A percentile compares a stretch with the other conserved stretches of the same genome.
These are phyloP conservation scores for Amphipyra tragopoginis DNA, from an alignment of 2,888 invertebrate genomes.

Conservation along the genomic window DNA sequence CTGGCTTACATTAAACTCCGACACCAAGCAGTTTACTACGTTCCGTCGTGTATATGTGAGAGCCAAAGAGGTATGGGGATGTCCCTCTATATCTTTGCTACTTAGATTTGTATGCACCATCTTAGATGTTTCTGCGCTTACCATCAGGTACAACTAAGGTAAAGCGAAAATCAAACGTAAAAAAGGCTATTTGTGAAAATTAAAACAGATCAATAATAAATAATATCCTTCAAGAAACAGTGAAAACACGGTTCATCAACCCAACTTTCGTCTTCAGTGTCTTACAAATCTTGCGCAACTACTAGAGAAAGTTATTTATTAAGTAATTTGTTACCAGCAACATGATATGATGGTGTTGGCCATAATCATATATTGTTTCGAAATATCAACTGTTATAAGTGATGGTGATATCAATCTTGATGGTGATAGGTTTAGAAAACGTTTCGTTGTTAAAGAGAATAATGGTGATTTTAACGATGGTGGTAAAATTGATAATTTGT, in stretches of 20 bases:
- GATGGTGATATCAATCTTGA: slow-evolving; percentile 26
- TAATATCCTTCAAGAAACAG: slow-evolving; percentile 13
- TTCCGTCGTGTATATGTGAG: too few species aligned
- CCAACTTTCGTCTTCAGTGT: slow-evolving; percentile 31
- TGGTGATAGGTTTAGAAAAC: slow-evolving; percentile 38
- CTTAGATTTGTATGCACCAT: too few species aligned
- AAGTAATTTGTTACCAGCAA: slow-evolving; percentile 41
- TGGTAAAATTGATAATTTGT: slow-evolving; percentile 10
- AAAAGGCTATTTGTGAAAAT: too few species aligned
- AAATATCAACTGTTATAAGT: slow-evolving; percentile 18
- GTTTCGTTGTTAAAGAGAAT: slow-evolving; percentile 10
- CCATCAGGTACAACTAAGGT: too few species aligned
- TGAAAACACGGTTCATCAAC: slow-evolving; percentile 18
- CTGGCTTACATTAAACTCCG: too few species aligned
- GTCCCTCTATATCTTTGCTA: too few species aligned
- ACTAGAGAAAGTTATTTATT: slow-evolving; percentile 49
- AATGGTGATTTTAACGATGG: slow-evolving; percentile 7
- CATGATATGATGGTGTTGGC: slow-evolving; percentile 13
- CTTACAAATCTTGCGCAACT: slow-evolving; percentile 34
- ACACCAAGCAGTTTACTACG: too few species aligned
- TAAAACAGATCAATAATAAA: neutral
- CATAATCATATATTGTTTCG: slow-evolving; percentile 37
- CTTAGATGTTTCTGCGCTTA: too few species aligned
- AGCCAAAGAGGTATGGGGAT: too few species aligned
- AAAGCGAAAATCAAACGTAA: too few species aligned